phyloP scores from a whole-genome alignment of 2,797 vertebrate species.

The Gambelia wislizenii region DNA sequence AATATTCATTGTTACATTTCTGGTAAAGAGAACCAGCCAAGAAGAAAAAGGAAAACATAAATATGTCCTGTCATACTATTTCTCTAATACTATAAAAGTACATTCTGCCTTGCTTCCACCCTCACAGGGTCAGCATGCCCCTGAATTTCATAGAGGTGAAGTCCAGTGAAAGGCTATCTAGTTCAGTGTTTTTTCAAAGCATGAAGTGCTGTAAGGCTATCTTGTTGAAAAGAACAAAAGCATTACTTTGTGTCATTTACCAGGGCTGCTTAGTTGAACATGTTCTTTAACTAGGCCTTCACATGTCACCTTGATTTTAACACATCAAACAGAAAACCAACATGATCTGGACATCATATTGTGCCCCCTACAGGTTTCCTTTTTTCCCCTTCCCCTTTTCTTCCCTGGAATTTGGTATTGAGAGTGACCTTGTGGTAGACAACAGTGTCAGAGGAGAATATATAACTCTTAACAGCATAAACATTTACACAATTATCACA shows the following conservation, averaged over 20 bases:
- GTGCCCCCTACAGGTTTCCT: slow-evolving; percentile 43
- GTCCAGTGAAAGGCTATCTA: slow-evolving; percentile 34
- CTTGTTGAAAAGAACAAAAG: slow-evolving; percentile 48
- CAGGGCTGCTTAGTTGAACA: slow-evolving; percentile 39
- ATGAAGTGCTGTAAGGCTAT: not conserved
- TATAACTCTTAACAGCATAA: slow-evolving; percentile 43
- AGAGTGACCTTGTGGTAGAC: slow-evolving; percentile 48
- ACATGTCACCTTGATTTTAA: slow-evolving; percentile 39
- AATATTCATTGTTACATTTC: slow-evolving; percentile 3
- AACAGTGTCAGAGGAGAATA: slow-evolving; percentile 38
- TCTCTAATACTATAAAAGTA: slow-evolving; percentile 22
- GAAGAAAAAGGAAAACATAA: not conserved
- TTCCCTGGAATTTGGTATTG: slow-evolving; percentile 35
- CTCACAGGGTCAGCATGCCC: not conserved
- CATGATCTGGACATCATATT: slow-evolving; percentile 26
- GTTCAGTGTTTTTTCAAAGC: slow-evolving; percentile 22
- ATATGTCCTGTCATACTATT: slow-evolving; percentile 22
- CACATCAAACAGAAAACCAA: slow-evolving; percentile 52
- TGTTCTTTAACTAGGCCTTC: slow-evolving; percentile 37
- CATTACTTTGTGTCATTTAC: slow-evolving; percentile 28
- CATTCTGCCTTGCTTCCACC: not conserved
- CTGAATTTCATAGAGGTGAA: slow-evolving; percentile 12
- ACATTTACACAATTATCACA: not conserved
- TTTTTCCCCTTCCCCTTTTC: slow-evolving; percentile 57
- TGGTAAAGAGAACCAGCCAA: not conserved